Conservation (phyloP, 2,797 vertebrate genomes). For the Leptatherina wallacei region DNA sequence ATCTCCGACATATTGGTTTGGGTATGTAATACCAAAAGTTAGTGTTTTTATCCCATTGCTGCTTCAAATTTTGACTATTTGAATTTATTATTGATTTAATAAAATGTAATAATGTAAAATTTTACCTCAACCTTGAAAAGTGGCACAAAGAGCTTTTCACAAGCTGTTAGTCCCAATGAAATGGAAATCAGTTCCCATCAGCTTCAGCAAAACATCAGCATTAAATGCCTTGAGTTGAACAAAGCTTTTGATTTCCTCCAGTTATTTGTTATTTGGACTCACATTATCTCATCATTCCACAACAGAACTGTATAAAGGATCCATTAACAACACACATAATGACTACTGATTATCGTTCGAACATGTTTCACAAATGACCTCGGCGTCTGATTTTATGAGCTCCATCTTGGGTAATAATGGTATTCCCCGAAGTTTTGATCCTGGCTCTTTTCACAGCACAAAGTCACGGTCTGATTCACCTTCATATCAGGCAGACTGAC, state of each 20-base stretch:
- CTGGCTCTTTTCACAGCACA: constrained; percentile 6
- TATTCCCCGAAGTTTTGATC: constrained; percentile 20
- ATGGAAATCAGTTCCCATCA: neutral
- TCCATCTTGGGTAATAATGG: constrained; percentile 36
- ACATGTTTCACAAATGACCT: neutral
- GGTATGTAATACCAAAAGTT: too few species aligned
- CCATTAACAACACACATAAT: neutral
- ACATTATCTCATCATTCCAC: neutral
- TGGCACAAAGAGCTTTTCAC: too few species aligned
- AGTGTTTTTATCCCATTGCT: too few species aligned
- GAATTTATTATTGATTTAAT: too few species aligned
- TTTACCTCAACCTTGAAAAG: neutral
- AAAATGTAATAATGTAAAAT: too few species aligned
- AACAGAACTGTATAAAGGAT: neutral
- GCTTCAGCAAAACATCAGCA: neutral
- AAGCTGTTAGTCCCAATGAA: neutral
- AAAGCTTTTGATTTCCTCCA: neutral
- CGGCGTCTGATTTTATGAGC: constrained; percentile 6
- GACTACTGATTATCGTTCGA: neutral
- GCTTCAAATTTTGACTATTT: too few species aligned
- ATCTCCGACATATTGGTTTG: too few species aligned
- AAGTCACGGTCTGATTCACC: constrained; percentile 52
- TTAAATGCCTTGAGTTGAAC: neutral
- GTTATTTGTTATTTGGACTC: neutral
- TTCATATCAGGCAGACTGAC: constrained; percentile 23